Evolutionary conservation across 1,140 invertebrate genomes (phyloP).

Genomic region (Cyclina sinensis): DNA sequence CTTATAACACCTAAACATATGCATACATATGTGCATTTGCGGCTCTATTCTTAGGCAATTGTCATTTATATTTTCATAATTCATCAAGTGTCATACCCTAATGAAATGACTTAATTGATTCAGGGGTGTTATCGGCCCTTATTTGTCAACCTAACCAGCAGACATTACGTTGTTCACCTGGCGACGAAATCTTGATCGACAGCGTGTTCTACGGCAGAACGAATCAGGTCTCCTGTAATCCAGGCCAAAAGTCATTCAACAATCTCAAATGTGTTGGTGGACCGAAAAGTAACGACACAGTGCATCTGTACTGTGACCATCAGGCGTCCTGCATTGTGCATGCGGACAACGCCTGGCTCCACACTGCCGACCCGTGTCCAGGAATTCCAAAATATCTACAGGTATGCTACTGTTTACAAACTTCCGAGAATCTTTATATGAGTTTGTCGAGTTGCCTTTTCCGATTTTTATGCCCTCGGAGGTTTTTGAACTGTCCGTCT

Average conservation of each 20-base stretch:
- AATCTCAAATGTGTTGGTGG: slow-evolving; percentile 28
- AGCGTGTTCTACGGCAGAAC: slow-evolving; percentile 56
- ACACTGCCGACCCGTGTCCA: slow-evolving; percentile 42
- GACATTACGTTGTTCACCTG: slow-evolving; percentile 39
- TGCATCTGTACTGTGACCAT: slow-evolving; percentile 43
- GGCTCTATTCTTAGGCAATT: too few species aligned
- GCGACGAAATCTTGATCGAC: slow-evolving; percentile 38
- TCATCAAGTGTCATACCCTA: too few species aligned
- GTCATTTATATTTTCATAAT: too few species aligned
- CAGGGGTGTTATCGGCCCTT: slow-evolving; percentile 2
- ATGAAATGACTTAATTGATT: too few species aligned
- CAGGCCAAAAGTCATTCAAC: neutral
- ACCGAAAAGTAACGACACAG: slow-evolving; percentile 6
- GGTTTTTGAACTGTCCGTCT: too few species aligned
- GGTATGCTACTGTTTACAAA: neutral
- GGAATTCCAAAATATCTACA: slow-evolving; percentile 43
- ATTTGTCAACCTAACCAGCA: slow-evolving; percentile 28
- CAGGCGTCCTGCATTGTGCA: slow-evolving; percentile 47
- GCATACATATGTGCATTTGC: too few species aligned
- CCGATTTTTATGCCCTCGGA: too few species aligned
- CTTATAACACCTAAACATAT: too few species aligned
- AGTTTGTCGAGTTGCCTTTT: neutral
- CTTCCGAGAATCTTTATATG: neutral
- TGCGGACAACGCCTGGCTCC: slow-evolving; percentile 7
- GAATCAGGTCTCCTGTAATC: slow-evolving; percentile 10